A percentile compares a stretch with the other conserved stretches of the same genome.
These are phyloP conservation scores for Folsomia manolachei DNA, from an alignment of 2,888 invertebrate species.

Conservation along the genomic window DNA sequence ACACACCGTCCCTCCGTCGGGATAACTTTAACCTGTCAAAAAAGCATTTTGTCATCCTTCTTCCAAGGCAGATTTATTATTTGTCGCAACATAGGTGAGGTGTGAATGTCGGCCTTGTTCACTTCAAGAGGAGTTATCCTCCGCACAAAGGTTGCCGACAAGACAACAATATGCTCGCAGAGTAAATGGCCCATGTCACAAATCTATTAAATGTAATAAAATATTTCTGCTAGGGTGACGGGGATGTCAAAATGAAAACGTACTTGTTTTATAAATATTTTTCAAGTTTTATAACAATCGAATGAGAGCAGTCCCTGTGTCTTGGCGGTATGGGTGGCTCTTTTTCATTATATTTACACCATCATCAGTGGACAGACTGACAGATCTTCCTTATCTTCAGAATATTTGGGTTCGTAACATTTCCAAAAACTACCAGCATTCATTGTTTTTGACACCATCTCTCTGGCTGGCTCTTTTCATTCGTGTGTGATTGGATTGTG, in stretches of 20 bases:
- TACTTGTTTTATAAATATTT: too few species aligned
- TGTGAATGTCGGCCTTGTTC: neutral
- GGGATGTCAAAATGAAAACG: neutral
- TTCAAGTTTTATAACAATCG: neutral
- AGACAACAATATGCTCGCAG: neutral
- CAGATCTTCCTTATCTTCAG: conserved; percentile 3
- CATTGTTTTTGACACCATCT: too few species aligned
- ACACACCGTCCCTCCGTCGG: too few species aligned
- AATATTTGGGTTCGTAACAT: too few species aligned
- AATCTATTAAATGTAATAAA: neutral
- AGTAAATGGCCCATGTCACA: neutral
- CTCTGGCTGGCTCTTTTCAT: neutral
- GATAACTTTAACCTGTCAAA: too few species aligned
- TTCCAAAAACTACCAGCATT: too few species aligned
- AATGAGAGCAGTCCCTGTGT: neutral
- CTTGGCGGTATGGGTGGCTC: conserved; percentile 8
- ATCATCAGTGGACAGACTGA: conserved; percentile 8
- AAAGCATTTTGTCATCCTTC: too few species aligned
- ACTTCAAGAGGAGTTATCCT: neutral
- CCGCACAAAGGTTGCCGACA: neutral
- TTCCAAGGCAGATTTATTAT: too few species aligned
- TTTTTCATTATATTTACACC: conserved; percentile 18
- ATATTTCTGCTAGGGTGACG: neutral
- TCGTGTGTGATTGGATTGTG: conserved; percentile 8
- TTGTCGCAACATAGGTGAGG: too few species aligned